Conservation (phyloP, 2,888 invertebrate species). For the Yponomeuta malinellus region DNA sequence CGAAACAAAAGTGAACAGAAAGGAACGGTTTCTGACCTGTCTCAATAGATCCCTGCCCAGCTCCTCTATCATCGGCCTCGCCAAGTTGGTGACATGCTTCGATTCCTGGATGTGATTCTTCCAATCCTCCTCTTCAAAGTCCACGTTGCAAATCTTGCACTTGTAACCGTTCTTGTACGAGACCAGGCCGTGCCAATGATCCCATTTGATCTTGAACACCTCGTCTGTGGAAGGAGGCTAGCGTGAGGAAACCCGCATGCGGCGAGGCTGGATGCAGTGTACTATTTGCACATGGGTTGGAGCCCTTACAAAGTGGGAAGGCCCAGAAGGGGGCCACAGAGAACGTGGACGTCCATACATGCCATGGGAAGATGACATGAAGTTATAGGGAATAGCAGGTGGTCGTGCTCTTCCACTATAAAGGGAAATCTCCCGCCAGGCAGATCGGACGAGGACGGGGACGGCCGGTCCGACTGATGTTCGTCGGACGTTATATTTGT, state of each 20-base stretch:
- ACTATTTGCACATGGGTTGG: no score
- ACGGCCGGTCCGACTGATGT: no score
- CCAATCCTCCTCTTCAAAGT: constrained; percentile 17
- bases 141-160: constrained; percentile 23
- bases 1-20: neutral
- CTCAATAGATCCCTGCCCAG: neutral
- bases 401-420: no score
- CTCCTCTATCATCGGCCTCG: neutral
- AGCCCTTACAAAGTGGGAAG: no score
- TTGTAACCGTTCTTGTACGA: constrained; percentile 13
- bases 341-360: no score
- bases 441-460: no score
- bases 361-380: no score
- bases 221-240: constrained; percentile 5
- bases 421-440: no score
- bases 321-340: no score
- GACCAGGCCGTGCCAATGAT: constrained; percentile 26
- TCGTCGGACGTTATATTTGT: no score
- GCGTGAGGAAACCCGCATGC: neutral
- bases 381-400: no score
- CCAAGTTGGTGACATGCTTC: neutral
- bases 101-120: constrained; percentile 21
- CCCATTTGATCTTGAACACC: constrained; percentile 26
- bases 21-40: neutral
- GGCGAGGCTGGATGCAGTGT: no score